Percentiles rank a stretch among this genome's conserved stretches.
Conservation (phyloP, 2,797 vertebrate genomes). For the Ctenopoma multispine region DNA sequence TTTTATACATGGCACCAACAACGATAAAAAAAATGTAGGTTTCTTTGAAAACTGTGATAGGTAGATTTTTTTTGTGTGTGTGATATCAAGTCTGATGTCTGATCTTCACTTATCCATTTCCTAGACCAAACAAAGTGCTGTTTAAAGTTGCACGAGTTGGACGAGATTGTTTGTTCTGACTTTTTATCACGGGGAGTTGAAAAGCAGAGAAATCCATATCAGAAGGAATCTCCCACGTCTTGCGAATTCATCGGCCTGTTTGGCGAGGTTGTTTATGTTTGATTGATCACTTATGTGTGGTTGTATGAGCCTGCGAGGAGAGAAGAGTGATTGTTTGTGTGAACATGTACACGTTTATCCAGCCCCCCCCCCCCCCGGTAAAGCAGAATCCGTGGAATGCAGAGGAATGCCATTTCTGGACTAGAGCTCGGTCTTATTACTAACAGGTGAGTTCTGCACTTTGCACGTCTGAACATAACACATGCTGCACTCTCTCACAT, state of each 20-base stretch:
- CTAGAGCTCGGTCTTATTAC: constrained; percentile 82
- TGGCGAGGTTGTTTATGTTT: constrained; percentile 53
- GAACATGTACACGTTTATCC: constrained; percentile 64
- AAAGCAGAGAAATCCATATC: constrained; percentile 41
- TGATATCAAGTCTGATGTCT: constrained; percentile 9
- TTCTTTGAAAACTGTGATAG: background rate
- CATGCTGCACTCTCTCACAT: constrained; percentile 68
- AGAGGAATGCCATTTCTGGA: constrained; percentile 82
- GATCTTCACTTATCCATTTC: constrained; percentile 5
- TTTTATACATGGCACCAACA: background rate
- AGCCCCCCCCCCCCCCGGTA: constrained; percentile 73
- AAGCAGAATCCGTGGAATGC: constrained; percentile 87
- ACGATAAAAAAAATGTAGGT: background rate
- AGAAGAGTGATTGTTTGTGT: constrained; percentile 52
- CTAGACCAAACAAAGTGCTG: constrained; percentile 9
- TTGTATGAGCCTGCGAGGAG: constrained; percentile 46
- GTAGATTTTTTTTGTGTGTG: constrained; percentile 2
- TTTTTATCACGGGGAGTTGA: constrained; percentile 38
- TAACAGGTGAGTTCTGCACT: constrained; percentile 86
- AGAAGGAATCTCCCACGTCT: constrained; percentile 41
- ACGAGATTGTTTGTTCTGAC: constrained; percentile 20
- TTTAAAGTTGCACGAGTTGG: constrained; percentile 22
- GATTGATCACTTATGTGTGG: constrained; percentile 69
- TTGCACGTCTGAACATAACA: constrained; percentile 71
- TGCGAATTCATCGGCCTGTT: constrained; percentile 54